Conservation (phyloP, 2,888 invertebrate genomes). For the Eupithecia abbreviata region DNA sequence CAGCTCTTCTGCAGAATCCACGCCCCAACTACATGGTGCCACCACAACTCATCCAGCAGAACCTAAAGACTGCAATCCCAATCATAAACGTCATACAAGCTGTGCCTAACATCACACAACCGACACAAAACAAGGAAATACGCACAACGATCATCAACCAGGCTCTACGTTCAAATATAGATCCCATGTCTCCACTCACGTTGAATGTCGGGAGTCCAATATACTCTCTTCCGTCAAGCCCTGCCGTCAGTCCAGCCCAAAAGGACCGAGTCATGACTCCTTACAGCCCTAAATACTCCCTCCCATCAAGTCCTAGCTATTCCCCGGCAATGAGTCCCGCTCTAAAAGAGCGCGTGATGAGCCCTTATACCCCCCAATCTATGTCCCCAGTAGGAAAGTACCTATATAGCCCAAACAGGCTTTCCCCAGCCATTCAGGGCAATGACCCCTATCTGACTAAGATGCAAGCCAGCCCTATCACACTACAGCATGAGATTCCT, state of each 20-base stretch:
- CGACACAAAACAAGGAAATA: conserved; percentile 44
- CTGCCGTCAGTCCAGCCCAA: conserved; percentile 71
- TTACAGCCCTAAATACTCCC: conserved; percentile 68
- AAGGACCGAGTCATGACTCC: conserved; percentile 67
- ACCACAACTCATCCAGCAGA: conserved; percentile 50
- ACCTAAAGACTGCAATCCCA: conserved; percentile 59
- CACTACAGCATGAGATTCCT: conserved; percentile 62
- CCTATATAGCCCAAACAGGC: conserved; percentile 65
- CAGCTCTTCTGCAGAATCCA: conserved; percentile 51
- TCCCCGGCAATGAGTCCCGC: conserved; percentile 74
- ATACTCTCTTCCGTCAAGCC: conserved; percentile 72
- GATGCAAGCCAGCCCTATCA: conserved; percentile 73
- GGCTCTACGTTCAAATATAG: conserved; percentile 55
- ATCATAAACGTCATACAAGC: conserved; percentile 61
- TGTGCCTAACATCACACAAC: conserved; percentile 45
- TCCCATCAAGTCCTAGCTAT: conserved; percentile 72
- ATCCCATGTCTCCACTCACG: conserved; percentile 71
- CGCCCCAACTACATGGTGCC: conserved; percentile 59
- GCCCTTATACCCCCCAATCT: conserved; percentile 74
- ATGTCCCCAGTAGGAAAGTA: conserved; percentile 70
- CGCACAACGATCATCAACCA: conserved; percentile 48
- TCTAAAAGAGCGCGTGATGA: conserved; percentile 63
- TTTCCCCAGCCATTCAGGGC: conserved; percentile 68
- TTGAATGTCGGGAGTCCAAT: conserved; percentile 69
- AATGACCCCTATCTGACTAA: conserved; percentile 75